These are phyloP conservation scores for Chrysotoxum bicinctum DNA, from an alignment of 2,888 invertebrate genomes.

Conservation along the genomic window DNA sequence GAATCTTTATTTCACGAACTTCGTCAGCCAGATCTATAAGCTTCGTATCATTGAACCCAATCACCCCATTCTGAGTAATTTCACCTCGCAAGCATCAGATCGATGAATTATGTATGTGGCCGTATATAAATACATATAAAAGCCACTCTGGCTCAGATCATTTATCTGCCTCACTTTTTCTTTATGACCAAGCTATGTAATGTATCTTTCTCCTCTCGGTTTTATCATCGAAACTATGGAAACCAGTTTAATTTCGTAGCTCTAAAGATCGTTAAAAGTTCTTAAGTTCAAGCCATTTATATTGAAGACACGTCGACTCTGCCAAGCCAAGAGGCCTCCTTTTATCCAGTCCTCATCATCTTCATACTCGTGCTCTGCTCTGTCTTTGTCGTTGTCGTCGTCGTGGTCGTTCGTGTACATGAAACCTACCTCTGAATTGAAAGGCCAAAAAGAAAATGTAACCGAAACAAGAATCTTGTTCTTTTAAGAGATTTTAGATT, in stretches of 20 bases:
- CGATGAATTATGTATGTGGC: slow-evolving; percentile 69
- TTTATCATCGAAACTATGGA: slow-evolving; percentile 69
- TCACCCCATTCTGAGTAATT: slow-evolving; percentile 68
- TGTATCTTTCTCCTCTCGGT: slow-evolving; percentile 68
- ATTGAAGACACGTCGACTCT: slow-evolving; percentile 71
- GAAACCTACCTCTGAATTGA: slow-evolving; percentile 49
- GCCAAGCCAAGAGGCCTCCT: slow-evolving; percentile 59
- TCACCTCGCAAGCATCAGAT: slow-evolving; percentile 68
- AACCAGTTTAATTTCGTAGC: slow-evolving; percentile 72
- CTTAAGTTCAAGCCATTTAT: slow-evolving; percentile 72
- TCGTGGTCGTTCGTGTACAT: slow-evolving; percentile 61
- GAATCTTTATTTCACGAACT: slow-evolving; percentile 57
- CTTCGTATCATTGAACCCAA: slow-evolving; percentile 70
- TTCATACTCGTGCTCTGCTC: slow-evolving; percentile 57
- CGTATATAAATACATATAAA: slow-evolving; percentile 25
- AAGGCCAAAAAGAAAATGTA: slow-evolving; percentile 70
- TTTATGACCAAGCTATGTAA: slow-evolving; percentile 62
- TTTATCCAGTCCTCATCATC: slow-evolving; percentile 64
- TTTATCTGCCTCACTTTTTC: slow-evolving; percentile 69
- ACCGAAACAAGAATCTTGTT: slow-evolving; percentile 70
- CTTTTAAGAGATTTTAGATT: slow-evolving; percentile 69
- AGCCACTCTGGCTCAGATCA: slow-evolving; percentile 52
- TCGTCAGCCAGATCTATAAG: slow-evolving; percentile 37
- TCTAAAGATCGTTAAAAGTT: slow-evolving; percentile 72
- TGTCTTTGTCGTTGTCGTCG: slow-evolving; percentile 13